Conservation (phyloP, 37 sponge, comb jelly and placozoan genomes). For the Mnemiopsis leidyi region DNA sequence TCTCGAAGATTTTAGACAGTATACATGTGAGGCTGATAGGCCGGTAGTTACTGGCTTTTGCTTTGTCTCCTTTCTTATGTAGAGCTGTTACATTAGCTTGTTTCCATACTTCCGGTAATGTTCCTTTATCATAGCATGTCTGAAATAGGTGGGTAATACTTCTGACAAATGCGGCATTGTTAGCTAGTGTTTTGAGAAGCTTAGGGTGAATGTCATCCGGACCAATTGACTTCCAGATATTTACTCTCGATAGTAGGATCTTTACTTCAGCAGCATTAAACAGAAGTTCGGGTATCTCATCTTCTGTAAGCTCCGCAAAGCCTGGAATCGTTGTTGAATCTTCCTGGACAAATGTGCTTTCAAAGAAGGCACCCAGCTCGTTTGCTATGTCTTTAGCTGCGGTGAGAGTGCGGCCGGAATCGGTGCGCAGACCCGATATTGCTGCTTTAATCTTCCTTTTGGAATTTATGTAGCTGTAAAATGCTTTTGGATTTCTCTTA, state of each 20-base stretch:
- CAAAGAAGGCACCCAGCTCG: neutral
- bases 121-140: neutral
- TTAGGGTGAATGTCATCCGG: conserved; percentile 36
- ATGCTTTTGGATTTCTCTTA: neutral
- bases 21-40: conserved; percentile 33
- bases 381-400: neutral
- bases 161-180: neutral
- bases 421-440: neutral
- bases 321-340: neutral
- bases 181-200: neutral
- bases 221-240: neutral
- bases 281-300: neutral
- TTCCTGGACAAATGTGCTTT: neutral
- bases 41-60: no score
- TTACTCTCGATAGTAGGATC: neutral
- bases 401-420: neutral
- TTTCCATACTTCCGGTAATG: neutral
- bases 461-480: neutral
- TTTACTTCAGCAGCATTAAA: neutral
- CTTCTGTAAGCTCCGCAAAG: neutral
- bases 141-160: neutral
- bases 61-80: conserved; percentile 2
- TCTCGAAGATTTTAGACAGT: conserved; percentile 19
- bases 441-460: neutral
- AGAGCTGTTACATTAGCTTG: neutral